phyloP scores from a whole-genome alignment of 2,113 vertebrate genomes.

The Zosterops borbonicus region DNA sequence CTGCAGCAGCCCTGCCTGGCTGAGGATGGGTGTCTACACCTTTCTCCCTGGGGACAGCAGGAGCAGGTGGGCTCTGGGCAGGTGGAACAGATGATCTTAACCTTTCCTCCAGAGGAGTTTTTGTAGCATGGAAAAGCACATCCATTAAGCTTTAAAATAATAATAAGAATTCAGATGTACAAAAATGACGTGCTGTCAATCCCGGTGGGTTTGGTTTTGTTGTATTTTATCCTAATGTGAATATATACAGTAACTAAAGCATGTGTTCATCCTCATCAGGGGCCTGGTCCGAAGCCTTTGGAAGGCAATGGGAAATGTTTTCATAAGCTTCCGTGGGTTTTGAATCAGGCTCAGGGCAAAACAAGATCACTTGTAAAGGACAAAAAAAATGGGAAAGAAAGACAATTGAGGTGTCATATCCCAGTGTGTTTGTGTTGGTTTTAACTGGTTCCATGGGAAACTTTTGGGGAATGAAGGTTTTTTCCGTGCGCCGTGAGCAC shows the following conservation, averaged over 20 bases:
- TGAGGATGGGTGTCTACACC: not conserved
- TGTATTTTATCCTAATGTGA: constrained; percentile 19
- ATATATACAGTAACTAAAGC: constrained; percentile 26
- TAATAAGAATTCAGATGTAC: constrained; percentile 22
- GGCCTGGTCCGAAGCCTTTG: not conserved
- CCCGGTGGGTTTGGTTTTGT: constrained; percentile 10
- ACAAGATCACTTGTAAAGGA: not conserved
- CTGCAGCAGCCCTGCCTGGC: not conserved
- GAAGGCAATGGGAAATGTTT: not conserved
- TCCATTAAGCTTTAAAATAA: constrained; percentile 61
- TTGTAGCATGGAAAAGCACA: constrained; percentile 62
- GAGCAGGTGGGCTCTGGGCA: not conserved
- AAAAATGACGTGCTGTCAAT: constrained; percentile 15
- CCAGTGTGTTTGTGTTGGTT: not conserved
- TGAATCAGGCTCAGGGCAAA: not conserved
- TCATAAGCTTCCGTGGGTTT: not conserved
- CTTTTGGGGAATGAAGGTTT: constrained; percentile 1
- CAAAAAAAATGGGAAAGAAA: not conserved
- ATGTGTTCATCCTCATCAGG: not conserved
- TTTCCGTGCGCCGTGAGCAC: not conserved
- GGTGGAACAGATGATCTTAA: not conserved
- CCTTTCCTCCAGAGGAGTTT: constrained; percentile 46
- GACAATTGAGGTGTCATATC: not conserved
- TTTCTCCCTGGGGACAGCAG: not conserved
- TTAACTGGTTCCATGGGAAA: constrained; percentile 2